Conservation (phyloP, 1,140 invertebrate genomes). For the Samia ricini region DNA sequence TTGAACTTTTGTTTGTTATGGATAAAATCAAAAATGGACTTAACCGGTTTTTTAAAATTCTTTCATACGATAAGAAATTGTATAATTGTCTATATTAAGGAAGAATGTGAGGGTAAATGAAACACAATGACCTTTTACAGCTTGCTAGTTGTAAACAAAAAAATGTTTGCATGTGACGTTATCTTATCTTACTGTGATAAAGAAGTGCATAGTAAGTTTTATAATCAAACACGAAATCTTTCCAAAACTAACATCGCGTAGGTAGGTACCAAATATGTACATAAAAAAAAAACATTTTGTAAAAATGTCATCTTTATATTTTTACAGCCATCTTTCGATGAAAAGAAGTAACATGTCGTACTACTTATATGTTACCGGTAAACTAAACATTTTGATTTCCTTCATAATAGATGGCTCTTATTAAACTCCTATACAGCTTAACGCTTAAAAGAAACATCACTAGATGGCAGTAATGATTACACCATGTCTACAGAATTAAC, state of each 20-base stretch:
- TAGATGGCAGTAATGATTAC: neutral
- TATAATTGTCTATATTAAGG: too few relatives aligned
- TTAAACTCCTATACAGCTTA: neutral
- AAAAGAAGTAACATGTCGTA: too few relatives aligned
- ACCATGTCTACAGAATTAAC: slow-evolving; percentile 4
- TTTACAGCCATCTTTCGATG: too few relatives aligned
- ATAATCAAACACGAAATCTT: neutral
- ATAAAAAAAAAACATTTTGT: neutral
- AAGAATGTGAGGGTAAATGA: neutral
- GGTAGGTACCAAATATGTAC: neutral
- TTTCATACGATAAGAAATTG: too few relatives aligned
- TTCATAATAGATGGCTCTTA: neutral
- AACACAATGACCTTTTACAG: neutral
- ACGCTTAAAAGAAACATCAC: too few relatives aligned
- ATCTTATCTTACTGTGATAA: neutral
- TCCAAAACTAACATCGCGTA: neutral
- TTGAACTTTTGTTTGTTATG: too few relatives aligned
- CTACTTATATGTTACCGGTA: neutral
- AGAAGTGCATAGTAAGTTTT: neutral
- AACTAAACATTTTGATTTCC: neutral
- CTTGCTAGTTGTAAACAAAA: neutral
- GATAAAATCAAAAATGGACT: too few relatives aligned
- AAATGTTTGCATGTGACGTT: neutral
- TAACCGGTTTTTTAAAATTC: too few relatives aligned
- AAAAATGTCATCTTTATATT: neutral